Conservation (phyloP, 2,797 vertebrate species). For the Cuniculus paca region DNA sequence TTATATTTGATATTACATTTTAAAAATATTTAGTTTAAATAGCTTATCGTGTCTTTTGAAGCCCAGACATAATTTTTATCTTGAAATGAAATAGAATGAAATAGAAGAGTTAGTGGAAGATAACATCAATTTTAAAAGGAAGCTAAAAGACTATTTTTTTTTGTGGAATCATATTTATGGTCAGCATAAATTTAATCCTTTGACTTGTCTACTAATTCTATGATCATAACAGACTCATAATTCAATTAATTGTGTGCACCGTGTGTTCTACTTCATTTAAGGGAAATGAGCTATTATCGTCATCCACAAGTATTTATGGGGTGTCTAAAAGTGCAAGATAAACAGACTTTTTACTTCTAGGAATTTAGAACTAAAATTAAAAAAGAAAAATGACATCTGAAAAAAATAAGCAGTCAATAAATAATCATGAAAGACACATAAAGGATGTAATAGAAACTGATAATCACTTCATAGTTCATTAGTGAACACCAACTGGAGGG, state of each 20-base stretch:
- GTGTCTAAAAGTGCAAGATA: neutral
- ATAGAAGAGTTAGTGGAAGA: conserved; percentile 62
- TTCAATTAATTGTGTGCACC: neutral
- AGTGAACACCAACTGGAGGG: neutral
- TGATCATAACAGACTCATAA: neutral
- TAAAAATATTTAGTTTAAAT: conserved; percentile 81
- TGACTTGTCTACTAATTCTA: neutral
- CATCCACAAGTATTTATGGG: conserved; percentile 12
- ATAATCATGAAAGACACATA: neutral
- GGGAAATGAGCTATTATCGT: neutral
- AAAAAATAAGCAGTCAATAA: neutral
- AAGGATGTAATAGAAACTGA: neutral
- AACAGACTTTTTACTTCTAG: conserved; percentile 5
- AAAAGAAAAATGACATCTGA: neutral
- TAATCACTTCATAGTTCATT: neutral
- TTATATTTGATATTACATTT: conserved; percentile 84
- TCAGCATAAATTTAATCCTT: neutral
- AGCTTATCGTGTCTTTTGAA: conserved; percentile 84
- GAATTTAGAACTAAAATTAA: conserved; percentile 6
- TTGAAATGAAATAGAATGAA: neutral
- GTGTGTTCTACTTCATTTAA: neutral
- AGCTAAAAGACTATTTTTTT: conserved; percentile 41
- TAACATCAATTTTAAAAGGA: conserved; percentile 61
- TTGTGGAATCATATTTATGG: neutral
- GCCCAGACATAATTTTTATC: conserved; percentile 65